A percentile compares a stretch with the other conserved stretches of the same genome.
These are phyloP conservation scores for Dinothrombium tinctorium DNA, from an alignment of 1,140 invertebrate species.

Conservation along the genomic window DNA sequence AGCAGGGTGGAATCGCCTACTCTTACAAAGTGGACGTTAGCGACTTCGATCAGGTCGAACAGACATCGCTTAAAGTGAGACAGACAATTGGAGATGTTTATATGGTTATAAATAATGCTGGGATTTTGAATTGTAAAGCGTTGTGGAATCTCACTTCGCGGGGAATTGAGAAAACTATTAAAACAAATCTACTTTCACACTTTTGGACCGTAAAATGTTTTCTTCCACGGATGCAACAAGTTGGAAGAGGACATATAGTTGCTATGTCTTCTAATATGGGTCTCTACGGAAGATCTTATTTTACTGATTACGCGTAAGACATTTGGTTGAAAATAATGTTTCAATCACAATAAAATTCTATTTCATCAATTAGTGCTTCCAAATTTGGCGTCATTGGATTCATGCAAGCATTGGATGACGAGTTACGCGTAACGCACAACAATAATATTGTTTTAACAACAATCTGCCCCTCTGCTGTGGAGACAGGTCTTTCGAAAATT, in stretches of 20 bases:
- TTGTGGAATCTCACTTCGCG: slow-evolving; percentile 35
- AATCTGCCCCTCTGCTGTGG: slow-evolving; percentile 55
- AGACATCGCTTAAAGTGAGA: too few relatives aligned
- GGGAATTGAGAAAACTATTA: slow-evolving; percentile 39
- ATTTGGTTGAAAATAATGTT: too few relatives aligned
- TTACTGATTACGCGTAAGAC: slow-evolving; percentile 21
- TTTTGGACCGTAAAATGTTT: slow-evolving; percentile 55
- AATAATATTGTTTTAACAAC: slow-evolving; percentile 47
- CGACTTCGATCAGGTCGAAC: too few relatives aligned
- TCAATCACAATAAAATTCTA: too few relatives aligned
- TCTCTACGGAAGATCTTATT: slow-evolving; percentile 38
- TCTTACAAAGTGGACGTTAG: too few relatives aligned
- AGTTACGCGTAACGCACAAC: slow-evolving; percentile 30
- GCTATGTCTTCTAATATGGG: slow-evolving; percentile 55
- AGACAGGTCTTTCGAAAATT: slow-evolving; percentile 56
- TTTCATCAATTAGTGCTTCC: too few relatives aligned
- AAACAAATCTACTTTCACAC: slow-evolving; percentile 52
- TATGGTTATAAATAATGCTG: slow-evolving; percentile 74
- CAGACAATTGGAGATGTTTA: too few relatives aligned
- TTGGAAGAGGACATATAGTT: slow-evolving; percentile 57
- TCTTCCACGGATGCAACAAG: slow-evolving; percentile 48
- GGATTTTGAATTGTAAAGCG: slow-evolving; percentile 51
- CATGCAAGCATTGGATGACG: slow-evolving; percentile 44
- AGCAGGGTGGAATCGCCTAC: too few relatives aligned
- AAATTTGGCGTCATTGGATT: slow-evolving; percentile 24